Base-by-base conservation (phyloP, 2,113 vertebrate genomes). In the Corydoras sp. region DNA sequence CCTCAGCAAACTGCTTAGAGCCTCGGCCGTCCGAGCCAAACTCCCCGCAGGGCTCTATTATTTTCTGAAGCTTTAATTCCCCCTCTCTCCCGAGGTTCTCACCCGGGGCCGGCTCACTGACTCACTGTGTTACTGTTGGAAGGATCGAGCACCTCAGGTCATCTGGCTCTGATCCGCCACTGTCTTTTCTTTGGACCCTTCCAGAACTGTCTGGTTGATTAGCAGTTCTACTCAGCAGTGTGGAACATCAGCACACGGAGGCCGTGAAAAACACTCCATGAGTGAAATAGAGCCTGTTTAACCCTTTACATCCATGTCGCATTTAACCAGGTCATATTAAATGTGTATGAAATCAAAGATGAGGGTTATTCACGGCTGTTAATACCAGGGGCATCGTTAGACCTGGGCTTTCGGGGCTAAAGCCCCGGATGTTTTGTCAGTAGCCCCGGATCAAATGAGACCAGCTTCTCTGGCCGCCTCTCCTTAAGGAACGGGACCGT, bases 101-200 rank as follows among this genome's bases (percentile, higher is more conserved):
- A 56, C 62, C 49, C 68, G 12, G 32, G 58, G 73, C 72, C 48
- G 73, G 63, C 72, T 56, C 2, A 14, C 35, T 80, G 73, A 77
- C 69, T 80, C 76, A 77, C 72, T 54, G 53, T 76, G 32, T 77
- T 77, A 66, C 71, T 78, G 66, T 75, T 80, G 79, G 79, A 78
- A 58, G 49, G 10, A 31, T 18, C 30, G 49, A 76, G 62, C 55
- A 62, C 62, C 68, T 54, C 29, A 61, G 64, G 68, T 32, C 51
- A 56, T 30, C 31, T 55, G 29, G 29, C 35, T 49, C 3, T 10
- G 2, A 18, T 60, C 35, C 8, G 30, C 3, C 11, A 11, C 56
- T 59, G 32, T 58, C 54, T 58, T 58, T 63, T 43, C 30, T 68
- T 18, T 71, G 64, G 48, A 68, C 48, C 55, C 49, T 55, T 50